Base-by-base conservation (phyloP, 2,797 vertebrate genomes). In the Urophycis tenuis region DNA sequence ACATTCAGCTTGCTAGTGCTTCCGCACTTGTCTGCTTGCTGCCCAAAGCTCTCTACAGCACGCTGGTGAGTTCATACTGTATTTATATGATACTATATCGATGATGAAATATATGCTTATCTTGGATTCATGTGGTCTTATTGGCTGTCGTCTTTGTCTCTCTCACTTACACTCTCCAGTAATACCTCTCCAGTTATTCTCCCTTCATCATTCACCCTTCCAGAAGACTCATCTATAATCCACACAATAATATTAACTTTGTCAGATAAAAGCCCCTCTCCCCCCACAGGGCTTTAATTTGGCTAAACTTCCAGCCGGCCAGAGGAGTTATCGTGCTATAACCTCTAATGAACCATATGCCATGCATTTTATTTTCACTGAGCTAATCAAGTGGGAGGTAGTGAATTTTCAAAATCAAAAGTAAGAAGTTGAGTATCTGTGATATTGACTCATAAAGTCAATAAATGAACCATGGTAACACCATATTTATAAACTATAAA, bases 201-300 rank as follows among this genome's bases (percentile, higher is more conserved):
- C 22, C 39, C 34, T 78, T 77, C 32, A 14, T 34, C 77, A 64
- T 19, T 34, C 84, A 77, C 74, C 77, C 75, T 84, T 83, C 82
- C 77, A 49, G 81, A 85, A 86, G 73, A 85, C 74, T 33, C 74
- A 75, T 81, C 84, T 53, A 70, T 80, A 78, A 82, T 80, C 41
- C 25, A 5, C 73, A 71, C 79, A 84, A 74, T 76, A 81, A 84
- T 81, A 31, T 84, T 86, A 82, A 86, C 4, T 74, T 36, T 81
- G 78, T 87, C 84, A 81, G 82, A 84, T 82, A 77, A 85, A 86
- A 85, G 22, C 53, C 53, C 22, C 53, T n/a, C 53, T n/a, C 53
- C 22, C 53, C 53, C 45, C 45, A 22, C 1, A 60, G 53, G 22
- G 53, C 22, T 60, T 60, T 60, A 22, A 60, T 60, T 60, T 60